Evolutionary conservation across 2,888 invertebrate species (phyloP), one percentile per base, ranked within the genome.

Genomic region (Chloroclysta siterata): DNA sequence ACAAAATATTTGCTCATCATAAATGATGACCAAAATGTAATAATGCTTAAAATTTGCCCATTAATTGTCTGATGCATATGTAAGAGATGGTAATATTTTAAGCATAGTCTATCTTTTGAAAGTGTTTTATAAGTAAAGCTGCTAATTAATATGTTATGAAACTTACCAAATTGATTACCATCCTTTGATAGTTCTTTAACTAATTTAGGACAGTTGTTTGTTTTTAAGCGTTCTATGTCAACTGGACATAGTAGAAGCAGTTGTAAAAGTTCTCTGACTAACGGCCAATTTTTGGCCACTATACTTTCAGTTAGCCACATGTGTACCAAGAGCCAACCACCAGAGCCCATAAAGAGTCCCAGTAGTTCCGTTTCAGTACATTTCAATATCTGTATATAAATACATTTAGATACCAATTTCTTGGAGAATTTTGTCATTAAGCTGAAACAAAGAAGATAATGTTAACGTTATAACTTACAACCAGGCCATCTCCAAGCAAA

Each of bases 391-490:
- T 98, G 97, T 76, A 98, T 96, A 82, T 98, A 99, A 79, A 98
- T 97, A 92, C 98, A 98, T 93, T 98, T 98, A 75, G 98, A 98
- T 59, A 99, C 98, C 73, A 99, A 94, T 88, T 98, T 99, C 86
- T 97, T 98, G 0, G 98, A 98, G 93, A 97, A 98, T 87, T 98
- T 98, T 52, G 96, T 97, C 98, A 99, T 99, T 82, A 99, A 95
- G 85, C 98, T 98, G 94, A 75, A 95, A 95, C 75, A 77, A 74
- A 82, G 75, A 69, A 74, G 52, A 68, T 52, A 51, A 57, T 52
- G 17, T 46, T 46, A 46, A 17, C 17, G 14, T 44, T 44, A 7
- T 0, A 17, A 10, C 17, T 46, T 17, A 15, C 17, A 46, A 2
- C 44, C 8, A 44, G 8, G 8, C 15, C 44, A 44, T 6, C 4